Base-by-base conservation (phyloP, 2,888 invertebrate genomes). In the Lasioglossum leucozonium region DNA sequence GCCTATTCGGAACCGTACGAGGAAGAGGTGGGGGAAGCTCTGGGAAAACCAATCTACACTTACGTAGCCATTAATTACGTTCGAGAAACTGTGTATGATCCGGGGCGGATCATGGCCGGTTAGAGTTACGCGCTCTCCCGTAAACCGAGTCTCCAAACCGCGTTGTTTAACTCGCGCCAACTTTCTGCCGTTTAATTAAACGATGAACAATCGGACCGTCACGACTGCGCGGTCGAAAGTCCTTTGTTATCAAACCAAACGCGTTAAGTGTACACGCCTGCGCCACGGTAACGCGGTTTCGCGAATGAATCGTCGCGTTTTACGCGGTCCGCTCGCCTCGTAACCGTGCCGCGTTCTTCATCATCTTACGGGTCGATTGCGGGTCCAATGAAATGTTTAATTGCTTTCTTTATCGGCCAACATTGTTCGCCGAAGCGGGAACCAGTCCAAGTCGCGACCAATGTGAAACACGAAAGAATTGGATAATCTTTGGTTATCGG, bases 161-260 rank as follows among this genome's bases (percentile, higher is more conserved):
- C 55, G n/a, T 11, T 44, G 82, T 77, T 55, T 30, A 77, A 72
- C 76, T 72, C n/a, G 16, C 22, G n/a, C n/a, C 16, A 72, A 81
- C 75, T 81, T 76, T 55, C 37, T 58, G 44, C 44, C 58, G 55
- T 83, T 83, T 82, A 77, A 83, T 83, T 83, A 83, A 83, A 83
- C 69, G 77, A 47, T 72, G 55, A 47, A 82, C 77, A 82, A 69
- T 77, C 55, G 71, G 26, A 37, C 65, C 42, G 34, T n/a, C n/a
- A 65, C 51, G 76, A 65, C 51, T 37, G 69, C 11, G 10, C 47
- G 72, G 81, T 72, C 76, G 51, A 34, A 55, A 44, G 51, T 72
- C 76, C 81, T 72, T 83, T 81, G 76, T 75, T 62, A 26, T 18
- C 72, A 11, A 26, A 26, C n/a, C 44, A 5, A 69, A 77, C 51